Evolutionary conservation across 1,140 invertebrate genomes (phyloP), one percentile per base, ranked within the genome.

Genomic region (Drosophila ananassae): DNA sequence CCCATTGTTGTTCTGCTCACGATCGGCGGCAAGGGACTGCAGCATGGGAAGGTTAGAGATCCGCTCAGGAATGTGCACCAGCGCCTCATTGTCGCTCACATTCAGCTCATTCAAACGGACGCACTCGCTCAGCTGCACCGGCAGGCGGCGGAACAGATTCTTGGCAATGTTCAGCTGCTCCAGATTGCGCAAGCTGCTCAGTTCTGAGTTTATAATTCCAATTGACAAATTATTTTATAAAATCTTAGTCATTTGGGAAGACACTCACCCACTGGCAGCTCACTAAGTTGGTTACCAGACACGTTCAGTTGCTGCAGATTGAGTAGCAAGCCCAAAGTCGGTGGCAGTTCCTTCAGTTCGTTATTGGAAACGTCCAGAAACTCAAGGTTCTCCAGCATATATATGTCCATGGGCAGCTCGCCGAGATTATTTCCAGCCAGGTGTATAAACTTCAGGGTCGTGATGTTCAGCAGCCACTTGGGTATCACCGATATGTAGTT

Each of bases 341-440:
- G 64, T 7, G 91, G 91, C 46, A 92, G 39, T 41, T 90, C 57
- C 3, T 37, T 78, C 0, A 92, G 48, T 37, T 84, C 74, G 56
- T 92, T 92, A 56, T 91, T 90, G 39, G 91, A 92, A 0, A 92
- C 87, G 34, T 92, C 91, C 6, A 91, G 60, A 30, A 92, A 92
- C 56, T 91, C 91, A 0, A 92, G 73, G 28, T 92, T 91, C 68
- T 90, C 90, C 58, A 92, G 72, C 51, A 91, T 32, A 54, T 90
- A 91, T 24, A 92, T 90, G 8, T 91, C 91, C 5, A 60, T 58
- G 3, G 91, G 91, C 21, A 92, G 52, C 5, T 77, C 71, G 8
- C 52, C 76, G 1, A 92, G 66, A 74, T 90, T 81, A 53, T 92
- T 92, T 7, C 91, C 91, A 13, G 90, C 80, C 52, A 92, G 30